Evolutionary conservation across 2,797 vertebrate species (phyloP), one percentile per base, ranked within the genome.

Genomic region (Galagoides demidoff): DNA sequence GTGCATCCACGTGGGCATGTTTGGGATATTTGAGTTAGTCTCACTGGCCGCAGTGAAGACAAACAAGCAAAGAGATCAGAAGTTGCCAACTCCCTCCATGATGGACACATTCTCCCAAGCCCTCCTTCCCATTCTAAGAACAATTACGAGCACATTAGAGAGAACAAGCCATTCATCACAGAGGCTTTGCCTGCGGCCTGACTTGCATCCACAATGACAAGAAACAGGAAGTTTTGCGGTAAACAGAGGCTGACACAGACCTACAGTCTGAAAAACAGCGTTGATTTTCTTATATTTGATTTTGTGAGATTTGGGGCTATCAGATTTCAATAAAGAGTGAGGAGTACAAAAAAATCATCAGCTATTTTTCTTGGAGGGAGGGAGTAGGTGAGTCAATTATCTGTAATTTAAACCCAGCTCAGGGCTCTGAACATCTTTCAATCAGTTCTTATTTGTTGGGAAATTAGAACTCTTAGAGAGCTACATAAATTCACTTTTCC

Each of bases 51-150:
- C 74, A 97, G 61, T 14, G 20, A 94, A 92, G 95, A 93, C 63
- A 93, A 90, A 94, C 19, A 98, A 97, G 96, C 81, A 92, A 95
- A 96, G 97, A 97, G 96, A 95, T 20, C 95, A 92, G 94, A 97
- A 97, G 92, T 90, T 96, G 90, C 93, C 96, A 93, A 96, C 86
- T 93, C 85, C 95, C 70, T 96, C 95, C 91, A 95, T 95, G 97
- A 92, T 91, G 96, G 95, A 91, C 83, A 95, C 94, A 85, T 85
- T 97, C 90, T 97, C 84, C 86, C 94, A 97, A 95, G 92, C 91
- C 61, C 68, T 39, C 90, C 93, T 87, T 96, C 97, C 88, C 77
- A 95, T 97, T 94, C 93, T 95, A 96, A 97, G 83, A 97, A 92
- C n/a, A 82, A 96, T 96, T 92, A 79, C 5, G 90, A 96, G 77